phyloP scores from a whole-genome alignment of 1,140 invertebrate genomes.

The Akabosia matsudoensis region DNA sequence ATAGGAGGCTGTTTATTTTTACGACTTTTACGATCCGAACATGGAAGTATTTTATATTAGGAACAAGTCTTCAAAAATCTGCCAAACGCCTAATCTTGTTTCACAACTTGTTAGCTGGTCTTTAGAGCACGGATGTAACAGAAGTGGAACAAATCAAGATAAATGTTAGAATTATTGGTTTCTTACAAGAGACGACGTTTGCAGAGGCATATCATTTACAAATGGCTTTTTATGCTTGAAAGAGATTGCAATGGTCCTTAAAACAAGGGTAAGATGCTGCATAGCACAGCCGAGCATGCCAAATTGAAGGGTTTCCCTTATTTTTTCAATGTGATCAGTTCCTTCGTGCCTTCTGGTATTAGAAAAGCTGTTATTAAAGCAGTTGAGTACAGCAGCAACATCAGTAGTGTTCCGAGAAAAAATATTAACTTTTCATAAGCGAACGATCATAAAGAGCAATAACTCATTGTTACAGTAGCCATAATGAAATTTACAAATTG shows the following conservation, averaged over 20 bases:
- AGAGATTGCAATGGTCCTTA: background rate
- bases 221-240: background rate
- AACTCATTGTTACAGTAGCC: no score
- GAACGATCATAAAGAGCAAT: no score
- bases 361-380: background rate
- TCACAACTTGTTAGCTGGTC: background rate
- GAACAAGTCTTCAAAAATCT: background rate
- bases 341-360: background rate
- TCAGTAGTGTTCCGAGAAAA: no score
- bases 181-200: no score
- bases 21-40: constrained; percentile 11
- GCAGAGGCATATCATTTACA: no score
- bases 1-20: no score
- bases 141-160: background rate
- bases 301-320: background rate
- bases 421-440: no score
- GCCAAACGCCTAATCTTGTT: no score
- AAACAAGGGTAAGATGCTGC: background rate
- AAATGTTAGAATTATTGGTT: no score
- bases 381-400: background rate
- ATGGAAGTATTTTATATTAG: background rate
- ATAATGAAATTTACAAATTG: no score
- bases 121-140: no score
- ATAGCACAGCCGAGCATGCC: background rate
- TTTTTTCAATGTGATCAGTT: background rate